These are phyloP conservation scores for Bubalus kerabau DNA, from an alignment of 2,113 vertebrate genomes.

Conservation along the genomic window DNA sequence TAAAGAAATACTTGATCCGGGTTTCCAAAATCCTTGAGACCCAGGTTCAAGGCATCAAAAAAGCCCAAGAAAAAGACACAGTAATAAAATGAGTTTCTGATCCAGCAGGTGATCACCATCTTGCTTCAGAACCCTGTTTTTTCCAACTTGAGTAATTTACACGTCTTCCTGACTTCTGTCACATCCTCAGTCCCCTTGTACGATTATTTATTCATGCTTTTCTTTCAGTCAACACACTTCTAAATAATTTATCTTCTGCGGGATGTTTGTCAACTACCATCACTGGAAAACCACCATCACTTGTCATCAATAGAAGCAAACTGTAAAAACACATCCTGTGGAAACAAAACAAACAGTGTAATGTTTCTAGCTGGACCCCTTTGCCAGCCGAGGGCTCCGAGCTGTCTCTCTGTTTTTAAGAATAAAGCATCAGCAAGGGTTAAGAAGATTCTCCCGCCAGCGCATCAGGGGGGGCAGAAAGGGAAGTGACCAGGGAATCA, in stretches of 20 bases:
- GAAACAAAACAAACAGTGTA: neutral
- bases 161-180: neutral
- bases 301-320: neutral
- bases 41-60: neutral
- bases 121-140: neutral
- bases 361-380: neutral
- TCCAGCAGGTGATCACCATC: fast-evolving
- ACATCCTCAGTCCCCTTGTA: neutral
- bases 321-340: neutral
- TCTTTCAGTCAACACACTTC: neutral
- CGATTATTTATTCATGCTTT: neutral
- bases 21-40: neutral
- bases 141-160: neutral
- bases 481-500: neutral
- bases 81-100: neutral
- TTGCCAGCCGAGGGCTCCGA: neutral
- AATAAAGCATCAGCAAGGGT: neutral
- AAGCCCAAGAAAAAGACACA: neutral
- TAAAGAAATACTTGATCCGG: neutral
- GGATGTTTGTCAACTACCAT: neutral
- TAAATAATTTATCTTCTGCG: neutral
- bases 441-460: neutral
- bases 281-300: neutral
- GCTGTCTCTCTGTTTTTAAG: neutral
- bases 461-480: neutral